Evolutionary conservation across 2,113 vertebrate genomes (phyloP), one percentile per base, ranked within the genome.

Genomic region (Ranitomeya imitator): DNA sequence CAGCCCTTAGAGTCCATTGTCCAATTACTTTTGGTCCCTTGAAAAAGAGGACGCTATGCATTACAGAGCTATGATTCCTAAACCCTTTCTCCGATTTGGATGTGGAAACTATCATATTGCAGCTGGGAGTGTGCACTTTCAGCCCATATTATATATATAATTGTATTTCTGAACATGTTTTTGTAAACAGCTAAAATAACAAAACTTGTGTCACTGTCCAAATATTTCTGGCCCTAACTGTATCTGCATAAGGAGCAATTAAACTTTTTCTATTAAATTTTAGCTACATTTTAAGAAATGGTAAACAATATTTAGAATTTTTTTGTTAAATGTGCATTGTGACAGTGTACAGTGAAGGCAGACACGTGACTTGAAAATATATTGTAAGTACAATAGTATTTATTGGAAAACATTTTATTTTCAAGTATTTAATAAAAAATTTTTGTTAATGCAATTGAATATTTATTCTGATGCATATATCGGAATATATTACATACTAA

Each of bases 361-460:
- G 21, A 52, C 23, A 4, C 73, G 19, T 74, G 31, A 19, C 14
- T 7, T 31, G 23, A 76, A 12, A 80, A 26, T 54, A 78, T 16
- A 78, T 45, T 15, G 13, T 55, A 51, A 55, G 80, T 88, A 89
- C 82, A 89, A 89, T 85, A 83, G 67, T 55, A 94, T 96, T 96
- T 96, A 96, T 96, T 96, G 94, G 91, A 94, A 95, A 87, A 96
- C 94, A 93, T 7, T 85, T 86, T 79, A 54, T 26, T 84, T 95
- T 94, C 94, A 94, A 95, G 91, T 96, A 94, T 95, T 89, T 89
- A 60, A 93, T 95, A 96, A 95, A 96, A 96, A 96, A 95, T 95
- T 90, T 91, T 90, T 91, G 94, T 90, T 94, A 95, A 94, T 94
- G 94, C 94, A 95, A 94, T 92, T 93, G 93, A 94, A 94, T 95